Percentiles rank a stretch among this genome's conserved stretches.
Conservation (phyloP, 2,888 invertebrate species). For the Napeogenes inachia region DNA sequence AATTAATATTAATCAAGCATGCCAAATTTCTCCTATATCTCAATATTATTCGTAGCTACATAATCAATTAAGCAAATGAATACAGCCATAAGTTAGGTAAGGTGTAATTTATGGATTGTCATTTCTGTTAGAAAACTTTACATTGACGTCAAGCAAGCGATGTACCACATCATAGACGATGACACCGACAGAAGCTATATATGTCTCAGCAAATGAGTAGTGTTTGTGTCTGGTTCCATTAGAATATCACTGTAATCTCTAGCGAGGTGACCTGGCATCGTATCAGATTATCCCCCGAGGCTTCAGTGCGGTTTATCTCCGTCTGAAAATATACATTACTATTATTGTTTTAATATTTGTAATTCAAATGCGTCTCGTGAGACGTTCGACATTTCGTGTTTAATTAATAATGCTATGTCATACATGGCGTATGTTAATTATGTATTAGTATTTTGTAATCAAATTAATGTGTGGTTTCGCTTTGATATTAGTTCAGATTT, state of each 20-base stretch:
- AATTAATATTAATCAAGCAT: not conserved
- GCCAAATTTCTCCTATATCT: too few relatives aligned
- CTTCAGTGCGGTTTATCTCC: slow-evolving; percentile 3
- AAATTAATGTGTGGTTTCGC: too few relatives aligned
- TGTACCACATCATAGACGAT: too few relatives aligned
- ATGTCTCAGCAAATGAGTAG: slow-evolving; percentile 3
- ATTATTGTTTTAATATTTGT: slow-evolving; percentile 12
- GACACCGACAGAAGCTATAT: not conserved
- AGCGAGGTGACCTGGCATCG: slow-evolving; percentile 35
- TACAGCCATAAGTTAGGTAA: too few relatives aligned
- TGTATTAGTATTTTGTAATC: not conserved
- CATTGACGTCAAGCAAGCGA: too few relatives aligned
- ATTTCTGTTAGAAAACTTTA: too few relatives aligned
- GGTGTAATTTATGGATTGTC: too few relatives aligned
- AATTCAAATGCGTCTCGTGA: slow-evolving; percentile 6
- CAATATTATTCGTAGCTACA: too few relatives aligned
- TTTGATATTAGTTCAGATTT: too few relatives aligned
- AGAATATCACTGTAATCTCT: slow-evolving; percentile 47
- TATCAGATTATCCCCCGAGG: slow-evolving; percentile 6
- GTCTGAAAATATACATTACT: slow-evolving; percentile 3
- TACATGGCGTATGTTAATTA: not conserved
- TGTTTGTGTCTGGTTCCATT: slow-evolving; percentile 33
- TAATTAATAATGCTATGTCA: not conserved
- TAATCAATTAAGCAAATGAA: too few relatives aligned
- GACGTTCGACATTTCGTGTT: slow-evolving; percentile 11